Evolutionary conservation across 1,140 invertebrate genomes (phyloP), one percentile per base, ranked within the genome.

Genomic region (Diabrotica undecimpunctata): DNA sequence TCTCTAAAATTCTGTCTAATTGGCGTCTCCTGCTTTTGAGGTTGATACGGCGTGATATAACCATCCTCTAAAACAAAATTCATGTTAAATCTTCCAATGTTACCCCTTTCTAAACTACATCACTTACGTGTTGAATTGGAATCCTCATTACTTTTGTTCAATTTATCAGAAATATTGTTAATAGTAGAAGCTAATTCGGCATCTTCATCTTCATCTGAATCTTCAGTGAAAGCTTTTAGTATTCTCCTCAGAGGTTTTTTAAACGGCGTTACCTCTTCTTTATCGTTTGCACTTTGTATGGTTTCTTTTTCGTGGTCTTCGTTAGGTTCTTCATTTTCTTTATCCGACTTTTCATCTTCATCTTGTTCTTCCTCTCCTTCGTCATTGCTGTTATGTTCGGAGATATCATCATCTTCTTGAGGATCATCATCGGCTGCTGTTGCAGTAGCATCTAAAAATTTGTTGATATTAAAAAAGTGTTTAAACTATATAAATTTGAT

Each of bases 391-490:
- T 25, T 74, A 51, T 80, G 78, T 36, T 76, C 81, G 60, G 78
- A 79, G 57, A 81, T 77, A 64, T 81, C 79, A 64, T 79, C 71
- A 13, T 70, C 67, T 50, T 70, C 68, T 53, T 73, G 71, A 64
- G 59, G 68, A 67, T 81, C 64, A 53, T 79, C 77, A 36, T 78
- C 81, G 61, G 79, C 79, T 51, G 81, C 75, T 25, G 25, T 25
- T 1, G 4, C 25, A 25, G 25, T 25, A 25, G 25, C 25, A 25
- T 25, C 25, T 25, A 25, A 25, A 25, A 25, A 25, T 25, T 25
- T 25, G 25, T 25, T 25, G 25, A 25, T 25, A 25, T 25, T 25
- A 25, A 25, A 25, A 25, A 25, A 2, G 4, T 2, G 25, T 25
- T 25, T 25, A 25, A n/a, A n/a, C n/a, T n/a, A n/a, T n/a, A n/a